Evolutionary conservation across 1,140 invertebrate genomes (phyloP), one percentile per base, ranked within the genome.

Genomic region (Thalassaphorura encarpata): DNA sequence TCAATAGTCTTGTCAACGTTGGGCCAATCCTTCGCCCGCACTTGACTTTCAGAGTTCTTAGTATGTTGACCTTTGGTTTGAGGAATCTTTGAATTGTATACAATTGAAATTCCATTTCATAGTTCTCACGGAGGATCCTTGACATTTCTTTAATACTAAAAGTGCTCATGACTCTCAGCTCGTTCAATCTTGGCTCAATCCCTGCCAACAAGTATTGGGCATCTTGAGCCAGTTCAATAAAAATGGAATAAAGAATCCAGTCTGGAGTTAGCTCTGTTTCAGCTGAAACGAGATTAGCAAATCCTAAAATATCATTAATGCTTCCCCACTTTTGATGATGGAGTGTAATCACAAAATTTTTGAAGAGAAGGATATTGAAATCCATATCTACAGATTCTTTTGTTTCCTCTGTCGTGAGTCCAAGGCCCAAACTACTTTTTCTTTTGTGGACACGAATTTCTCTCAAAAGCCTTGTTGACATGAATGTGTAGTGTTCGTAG

Each of bases 301-400:
- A 53, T 24, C 51, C 51, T 8, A 53, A 23, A 45, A 53, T 43
- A 28, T 53, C 51, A 6, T 43, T 53, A 23, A 53, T 53, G 31
- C 36, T 42, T 8, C 18, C 11, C 51, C 51, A 53, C 3, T 53
- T 41, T 36, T 53, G 46, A 21, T 53, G 33, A 21, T 53, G 51
- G 27, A 53, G 16, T 4, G 51, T 53, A 16, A 53, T 53, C 8
- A 53, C 31, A 27, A 53, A 53, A 23, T 53, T 36, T 28, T 41
- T 42, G 51, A 53, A 53, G 36, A 53, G 51, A 11, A 53, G 51
- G 23, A 53, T 53, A 27, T 53, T 53, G 28, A 53, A 53, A 23
- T 53, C 51, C 33, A 53, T 28, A 36, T 53, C 51, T 13, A 15
- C 29, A 18, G 16, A 11, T 6, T 15, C 11, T 11, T 11, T 23